These are phyloP conservation scores for Chymomyza amoena DNA, from an alignment of 2,888 invertebrate species.

Conservation along the genomic window DNA sequence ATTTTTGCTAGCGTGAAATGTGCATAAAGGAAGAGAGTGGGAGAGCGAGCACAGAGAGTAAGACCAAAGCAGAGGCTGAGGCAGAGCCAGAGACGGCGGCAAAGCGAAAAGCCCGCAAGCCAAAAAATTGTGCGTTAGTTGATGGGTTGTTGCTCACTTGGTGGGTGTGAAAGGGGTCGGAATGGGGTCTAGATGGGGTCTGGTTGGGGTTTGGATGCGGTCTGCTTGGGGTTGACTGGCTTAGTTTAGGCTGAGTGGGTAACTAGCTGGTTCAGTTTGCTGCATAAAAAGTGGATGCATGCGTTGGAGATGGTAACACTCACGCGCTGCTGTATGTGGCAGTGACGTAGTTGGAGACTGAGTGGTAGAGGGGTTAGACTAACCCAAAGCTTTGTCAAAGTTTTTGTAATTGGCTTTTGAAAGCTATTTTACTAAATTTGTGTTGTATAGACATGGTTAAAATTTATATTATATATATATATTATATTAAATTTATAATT, in stretches of 20 bases:
- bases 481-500: no score
- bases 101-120: background rate
- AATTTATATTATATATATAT: no score
- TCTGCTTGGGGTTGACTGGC: background rate
- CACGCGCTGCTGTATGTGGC: background rate
- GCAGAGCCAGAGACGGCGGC: no score
- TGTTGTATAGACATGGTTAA: background rate
- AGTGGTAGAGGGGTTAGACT: no score
- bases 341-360: constrained; percentile 3
- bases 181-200: background rate
- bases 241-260: background rate
- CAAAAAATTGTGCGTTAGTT: background rate
- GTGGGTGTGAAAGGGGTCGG: background rate
- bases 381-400: no score
- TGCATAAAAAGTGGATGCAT: constrained; percentile 22
- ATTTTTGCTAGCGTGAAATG: constrained; percentile 44
- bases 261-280: background rate
- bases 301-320: constrained; percentile 9
- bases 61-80: background rate
- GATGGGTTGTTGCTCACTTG: background rate
- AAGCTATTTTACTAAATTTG: background rate
- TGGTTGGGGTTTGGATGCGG: background rate
- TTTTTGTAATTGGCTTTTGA: no score
- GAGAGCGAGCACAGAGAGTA: background rate
- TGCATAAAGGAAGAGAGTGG: background rate